Percentiles rank a stretch among this genome's conserved stretches.
Conservation (phyloP, 1,140 invertebrate genomes). For the Microplitis demolitor region DNA sequence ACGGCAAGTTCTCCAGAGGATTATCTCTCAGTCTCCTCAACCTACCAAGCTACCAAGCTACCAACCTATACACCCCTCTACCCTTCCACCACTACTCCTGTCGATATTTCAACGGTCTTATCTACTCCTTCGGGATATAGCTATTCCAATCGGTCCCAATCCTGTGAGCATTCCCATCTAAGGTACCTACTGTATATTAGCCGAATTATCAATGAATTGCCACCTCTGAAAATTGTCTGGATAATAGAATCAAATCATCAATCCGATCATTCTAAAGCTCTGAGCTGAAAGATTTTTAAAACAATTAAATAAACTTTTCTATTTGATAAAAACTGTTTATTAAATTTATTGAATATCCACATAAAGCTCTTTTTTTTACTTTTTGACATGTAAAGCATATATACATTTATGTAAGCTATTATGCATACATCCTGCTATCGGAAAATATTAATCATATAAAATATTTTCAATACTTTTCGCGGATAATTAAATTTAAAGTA, state of each 20-base stretch:
- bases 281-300: background rate
- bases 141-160: slow-evolving; percentile 37
- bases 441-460: too few relatives aligned
- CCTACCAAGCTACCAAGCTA: slow-evolving; percentile 27
- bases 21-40: slow-evolving; percentile 44
- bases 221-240: background rate
- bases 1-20: slow-evolving; percentile 46
- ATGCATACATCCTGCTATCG: too few relatives aligned
- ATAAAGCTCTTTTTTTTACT: too few relatives aligned
- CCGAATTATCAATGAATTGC: slow-evolving; percentile 17
- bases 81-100: slow-evolving; percentile 44
- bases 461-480: too few relatives aligned
- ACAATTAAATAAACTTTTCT: background rate
- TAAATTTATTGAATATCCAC: too few relatives aligned
- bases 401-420: too few relatives aligned
- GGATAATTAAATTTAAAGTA: too few relatives aligned
- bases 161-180: slow-evolving; percentile 21
- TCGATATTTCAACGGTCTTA: slow-evolving; percentile 57
- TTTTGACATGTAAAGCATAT: too few relatives aligned
- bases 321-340: background rate
- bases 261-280: background rate
- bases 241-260: slow-evolving; percentile 29
- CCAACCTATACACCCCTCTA: background rate
- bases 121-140: slow-evolving; percentile 47
- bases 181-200: slow-evolving; percentile 22